phyloP scores from a whole-genome alignment of 2,888 invertebrate genomes.

The Synergus umbraculus region DNA sequence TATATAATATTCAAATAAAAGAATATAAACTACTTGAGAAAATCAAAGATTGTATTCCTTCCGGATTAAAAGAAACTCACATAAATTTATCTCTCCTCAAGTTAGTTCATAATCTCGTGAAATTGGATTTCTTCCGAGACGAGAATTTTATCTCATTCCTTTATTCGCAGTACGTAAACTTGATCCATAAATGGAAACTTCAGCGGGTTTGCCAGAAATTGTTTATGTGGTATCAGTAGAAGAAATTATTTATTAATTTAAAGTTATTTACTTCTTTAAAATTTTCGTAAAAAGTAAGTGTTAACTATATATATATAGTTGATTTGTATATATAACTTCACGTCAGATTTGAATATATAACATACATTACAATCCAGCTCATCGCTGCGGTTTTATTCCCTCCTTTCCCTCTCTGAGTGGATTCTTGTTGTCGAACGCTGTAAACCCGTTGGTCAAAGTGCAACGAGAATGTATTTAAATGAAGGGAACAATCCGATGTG shows the following conservation, averaged over 20 bases:
- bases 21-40: not conserved
- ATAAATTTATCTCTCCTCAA: slow-evolving; percentile 2
- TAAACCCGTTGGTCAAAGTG: slow-evolving; percentile 4
- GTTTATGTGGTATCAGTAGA: not conserved
- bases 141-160: slow-evolving; percentile 5
- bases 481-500: not conserved
- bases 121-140: slow-evolving; percentile 13
- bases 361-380: not conserved
- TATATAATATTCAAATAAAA: not conserved
- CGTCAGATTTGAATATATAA: slow-evolving; percentile 15
- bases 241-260: not conserved
- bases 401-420: slow-evolving; percentile 2
- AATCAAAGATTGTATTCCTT: slow-evolving; percentile 10
- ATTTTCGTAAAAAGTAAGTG: not conserved
- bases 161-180: not conserved
- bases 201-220: not conserved
- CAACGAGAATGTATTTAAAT: slow-evolving; percentile 15
- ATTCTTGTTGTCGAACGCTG: slow-evolving; percentile 15
- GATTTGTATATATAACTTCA: not conserved
- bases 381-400: slow-evolving; percentile 5
- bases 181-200: not conserved
- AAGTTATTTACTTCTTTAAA: not conserved
- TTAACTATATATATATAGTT: not conserved
- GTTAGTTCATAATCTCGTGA: slow-evolving; percentile 18
- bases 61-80: slow-evolving; percentile 15